These are phyloP conservation scores for Ophiodon elongatus DNA, from an alignment of 2,113 vertebrate genomes.

Conservation along the genomic window DNA sequence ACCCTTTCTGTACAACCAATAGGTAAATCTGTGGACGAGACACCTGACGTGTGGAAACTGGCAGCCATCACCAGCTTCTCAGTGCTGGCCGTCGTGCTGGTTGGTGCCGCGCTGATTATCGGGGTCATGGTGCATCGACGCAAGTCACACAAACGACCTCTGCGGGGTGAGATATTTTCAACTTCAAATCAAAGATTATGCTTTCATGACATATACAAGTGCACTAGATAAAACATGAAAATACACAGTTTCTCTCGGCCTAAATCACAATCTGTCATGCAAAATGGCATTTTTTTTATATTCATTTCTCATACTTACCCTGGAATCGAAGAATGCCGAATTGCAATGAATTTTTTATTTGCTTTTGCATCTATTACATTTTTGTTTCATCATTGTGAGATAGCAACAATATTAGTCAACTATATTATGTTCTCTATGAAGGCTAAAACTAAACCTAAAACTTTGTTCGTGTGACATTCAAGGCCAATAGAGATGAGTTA, in stretches of 20 bases:
- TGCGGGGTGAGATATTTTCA: conserved; percentile 79
- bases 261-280: not conserved
- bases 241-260: not conserved
- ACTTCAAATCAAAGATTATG: not conserved
- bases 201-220: not conserved
- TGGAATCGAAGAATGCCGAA: too few species aligned
- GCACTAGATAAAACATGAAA: not conserved
- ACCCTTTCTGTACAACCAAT: rapidly evolving
- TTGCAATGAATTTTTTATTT: too few species aligned
- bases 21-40: conserved; percentile 72
- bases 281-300: too few species aligned
- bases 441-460: too few species aligned
- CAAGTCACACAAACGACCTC: conserved; percentile 79
- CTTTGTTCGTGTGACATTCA: too few species aligned
- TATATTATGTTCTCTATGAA: too few species aligned
- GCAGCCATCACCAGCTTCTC: conserved; percentile 87
- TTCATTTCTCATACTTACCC: too few species aligned
- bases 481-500: too few species aligned
- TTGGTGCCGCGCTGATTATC: conserved; percentile 81
- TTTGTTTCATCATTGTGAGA: too few species aligned
- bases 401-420: too few species aligned
- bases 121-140: conserved; percentile 84
- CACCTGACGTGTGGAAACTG: conserved; percentile 80
- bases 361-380: too few species aligned
- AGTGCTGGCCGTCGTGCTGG: conserved; percentile 81